phyloP scores from a whole-genome alignment of 1,140 invertebrate species.

The Chrysopa pallens region DNA sequence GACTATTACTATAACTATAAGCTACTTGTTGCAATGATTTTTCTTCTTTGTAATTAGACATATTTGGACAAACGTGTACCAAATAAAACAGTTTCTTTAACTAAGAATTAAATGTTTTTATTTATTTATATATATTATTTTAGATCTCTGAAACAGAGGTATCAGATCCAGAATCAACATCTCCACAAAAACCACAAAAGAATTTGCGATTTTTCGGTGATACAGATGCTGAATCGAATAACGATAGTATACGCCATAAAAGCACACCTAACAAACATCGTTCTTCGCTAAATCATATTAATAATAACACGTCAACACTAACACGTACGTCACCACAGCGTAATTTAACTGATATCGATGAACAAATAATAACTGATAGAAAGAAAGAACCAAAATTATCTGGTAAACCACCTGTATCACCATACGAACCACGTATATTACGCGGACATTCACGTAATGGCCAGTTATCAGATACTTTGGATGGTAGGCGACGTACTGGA shows the following conservation, averaged over 20 bases:
- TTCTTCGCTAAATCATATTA: slow-evolving; percentile 3
- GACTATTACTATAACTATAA: too few relatives aligned
- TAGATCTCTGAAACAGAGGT: too few relatives aligned
- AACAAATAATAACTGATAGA: slow-evolving; percentile 24
- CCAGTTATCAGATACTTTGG: slow-evolving; percentile 9
- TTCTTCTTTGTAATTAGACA: too few relatives aligned
- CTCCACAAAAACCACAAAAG: slow-evolving; percentile 31
- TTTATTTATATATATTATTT: too few relatives aligned
- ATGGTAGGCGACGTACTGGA: background rate
- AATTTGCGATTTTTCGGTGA: slow-evolving; percentile 66
- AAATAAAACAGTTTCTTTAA: too few relatives aligned
- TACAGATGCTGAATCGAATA: slow-evolving; percentile 48
- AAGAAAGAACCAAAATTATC: slow-evolving; percentile 8
- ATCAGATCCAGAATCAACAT: too few relatives aligned
- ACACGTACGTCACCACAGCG: slow-evolving; percentile 20
- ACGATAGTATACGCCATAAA: slow-evolving; percentile 25
- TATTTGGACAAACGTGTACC: too few relatives aligned
- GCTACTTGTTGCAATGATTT: too few relatives aligned
- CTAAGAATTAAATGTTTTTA: too few relatives aligned
- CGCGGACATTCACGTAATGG: slow-evolving; percentile 18
- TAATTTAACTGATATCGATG: slow-evolving; percentile 36
- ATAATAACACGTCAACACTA: slow-evolving; percentile 1
- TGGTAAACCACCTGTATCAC: background rate
- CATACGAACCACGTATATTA: background rate
- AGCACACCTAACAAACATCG: slow-evolving; percentile 13